phyloP scores from a whole-genome alignment of 2,113 vertebrate species.

The Hippocampus zosterae region DNA sequence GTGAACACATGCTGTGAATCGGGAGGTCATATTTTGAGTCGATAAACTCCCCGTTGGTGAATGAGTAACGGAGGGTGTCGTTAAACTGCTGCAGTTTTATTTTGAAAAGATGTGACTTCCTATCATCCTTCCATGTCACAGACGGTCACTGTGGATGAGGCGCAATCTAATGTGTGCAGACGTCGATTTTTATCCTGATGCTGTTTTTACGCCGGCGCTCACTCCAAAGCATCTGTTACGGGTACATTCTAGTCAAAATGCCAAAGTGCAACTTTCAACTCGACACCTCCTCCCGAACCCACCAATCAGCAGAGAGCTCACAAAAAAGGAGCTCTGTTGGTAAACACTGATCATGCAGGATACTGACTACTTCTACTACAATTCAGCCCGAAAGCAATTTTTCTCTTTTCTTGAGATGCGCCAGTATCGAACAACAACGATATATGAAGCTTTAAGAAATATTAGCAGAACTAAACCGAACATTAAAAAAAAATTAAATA shows the following conservation, averaged over 20 bases:
- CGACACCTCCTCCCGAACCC: slow-evolving; percentile 29
- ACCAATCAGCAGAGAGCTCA: slow-evolving; percentile 41
- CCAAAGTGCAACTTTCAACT: slow-evolving; percentile 11
- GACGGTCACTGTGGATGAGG: background rate
- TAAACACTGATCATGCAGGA: background rate
- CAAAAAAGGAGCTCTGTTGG: background rate
- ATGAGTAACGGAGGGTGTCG: background rate
- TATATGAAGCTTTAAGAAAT: no score
- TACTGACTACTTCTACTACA: background rate
- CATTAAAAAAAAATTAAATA: no score
- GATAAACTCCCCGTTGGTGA: background rate
- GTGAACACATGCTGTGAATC: no score
- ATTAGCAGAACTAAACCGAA: no score
- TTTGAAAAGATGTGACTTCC: background rate
- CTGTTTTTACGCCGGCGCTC: background rate
- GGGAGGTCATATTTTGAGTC: background rate
- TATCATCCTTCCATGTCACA: background rate
- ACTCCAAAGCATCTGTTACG: background rate
- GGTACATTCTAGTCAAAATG: slow-evolving; percentile 1
- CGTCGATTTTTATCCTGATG: background rate
- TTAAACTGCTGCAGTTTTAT: background rate
- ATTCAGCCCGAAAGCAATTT: background rate
- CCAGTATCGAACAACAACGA: background rate
- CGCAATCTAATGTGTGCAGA: no score
- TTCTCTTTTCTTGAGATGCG: background rate